These are phyloP conservation scores for Chrosomus eos DNA, from an alignment of 2,797 vertebrate species.

Conservation along the genomic window DNA sequence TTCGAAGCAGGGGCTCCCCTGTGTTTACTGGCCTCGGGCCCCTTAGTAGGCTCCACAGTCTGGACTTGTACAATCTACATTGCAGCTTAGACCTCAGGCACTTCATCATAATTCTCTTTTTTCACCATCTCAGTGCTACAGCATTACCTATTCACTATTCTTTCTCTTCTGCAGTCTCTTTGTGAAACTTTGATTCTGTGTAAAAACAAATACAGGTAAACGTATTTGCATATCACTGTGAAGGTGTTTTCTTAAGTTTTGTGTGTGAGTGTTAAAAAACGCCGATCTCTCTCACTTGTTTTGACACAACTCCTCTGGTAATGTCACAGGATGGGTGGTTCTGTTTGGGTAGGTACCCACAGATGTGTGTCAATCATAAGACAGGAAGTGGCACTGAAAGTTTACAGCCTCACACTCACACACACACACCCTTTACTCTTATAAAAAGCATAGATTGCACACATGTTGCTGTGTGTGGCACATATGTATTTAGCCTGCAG, in stretches of 20 bases:
- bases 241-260: conserved; percentile 10
- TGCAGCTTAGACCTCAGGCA: conserved; percentile 19
- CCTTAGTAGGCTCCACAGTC: conserved; percentile 23
- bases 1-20: conserved; percentile 33
- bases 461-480: conserved; percentile 57
- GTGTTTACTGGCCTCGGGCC: conserved; percentile 26
- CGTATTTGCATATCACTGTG: background rate
- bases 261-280: conserved; percentile 9
- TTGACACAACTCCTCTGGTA: conserved; percentile 48
- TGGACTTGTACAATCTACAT: conserved; percentile 2
- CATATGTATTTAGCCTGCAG: background rate
- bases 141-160: conserved; percentile 43
- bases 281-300: conserved; percentile 36
- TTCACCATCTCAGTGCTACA: conserved; percentile 28
- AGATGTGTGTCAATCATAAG: conserved; percentile 56
- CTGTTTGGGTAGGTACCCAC: conserved; percentile 75
- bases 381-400: conserved; percentile 62
- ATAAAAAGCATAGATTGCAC: conserved; percentile 8
- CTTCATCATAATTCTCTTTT: conserved; percentile 20
- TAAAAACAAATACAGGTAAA: background rate
- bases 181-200: background rate
- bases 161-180: conserved; percentile 16
- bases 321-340: conserved; percentile 79
- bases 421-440: conserved; percentile 27
- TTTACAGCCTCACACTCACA: conserved; percentile 51